Evolutionary conservation across 2,113 vertebrate species (phyloP), one percentile per base, ranked within the genome.

Genomic region (Proteles cristata): DNA sequence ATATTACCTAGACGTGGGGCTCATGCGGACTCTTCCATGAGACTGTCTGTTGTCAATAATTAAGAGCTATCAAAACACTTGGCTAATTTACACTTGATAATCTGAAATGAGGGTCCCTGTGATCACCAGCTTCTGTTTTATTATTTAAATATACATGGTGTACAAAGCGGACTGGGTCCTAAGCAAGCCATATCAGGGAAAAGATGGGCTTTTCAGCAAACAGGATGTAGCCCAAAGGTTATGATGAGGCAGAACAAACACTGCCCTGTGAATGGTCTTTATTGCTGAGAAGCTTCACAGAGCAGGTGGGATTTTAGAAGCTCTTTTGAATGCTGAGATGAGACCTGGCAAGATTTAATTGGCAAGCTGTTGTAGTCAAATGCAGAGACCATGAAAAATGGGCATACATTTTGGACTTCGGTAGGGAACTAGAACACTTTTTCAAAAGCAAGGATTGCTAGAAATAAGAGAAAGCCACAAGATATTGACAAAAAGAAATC

Each of bases 61-160:
- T 97, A 97, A 97, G 92, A 97, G 69, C 90, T 97, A 97, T 95
- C 88, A 96, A 97, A 96, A 94, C 88, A 93, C 90, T 86, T 97
- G 94, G 86, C 92, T 97, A 87, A 97, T 98, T 97, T 95, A 94
- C 89, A 96, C 93, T 95, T 97, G 95, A 82, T 96, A 95, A 98
- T 96, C 90, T 91, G 81, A 90, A 96, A 94, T 94, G 68, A 97
- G 90, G 14, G 76, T 81, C 35, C 61, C 66, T 82, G 69, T 90
- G 76, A 97, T 97, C 81, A 82, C 74, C 66, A 90, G 90, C 90
- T 96, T 96, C 92, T 93, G 58, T 95, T 95, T 97, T 97, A 93
- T 97, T 90, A 74, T 96, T 96, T 90, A 96, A 96, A 95, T 74
- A 79, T 25, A 95, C 35, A 48, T 65, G 69, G 58, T 82, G 10